phyloP scores from a whole-genome alignment of 1,140 invertebrate genomes.

The Druon quercuslanigerum region DNA sequence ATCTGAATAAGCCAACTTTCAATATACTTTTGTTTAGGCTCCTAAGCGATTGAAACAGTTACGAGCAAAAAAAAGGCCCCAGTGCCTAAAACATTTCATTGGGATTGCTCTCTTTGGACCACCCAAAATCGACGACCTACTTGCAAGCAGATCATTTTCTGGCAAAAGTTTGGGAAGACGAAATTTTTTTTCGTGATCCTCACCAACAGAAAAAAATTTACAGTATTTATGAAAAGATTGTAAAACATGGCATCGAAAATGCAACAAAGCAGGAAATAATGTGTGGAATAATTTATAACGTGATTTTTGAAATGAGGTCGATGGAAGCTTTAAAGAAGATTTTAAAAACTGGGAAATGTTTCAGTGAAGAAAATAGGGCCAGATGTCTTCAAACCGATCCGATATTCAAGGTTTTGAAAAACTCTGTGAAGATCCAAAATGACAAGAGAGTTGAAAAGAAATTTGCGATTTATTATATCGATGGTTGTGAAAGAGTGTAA shows the following conservation, averaged over 20 bases:
- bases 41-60: slow-evolving; percentile 1
- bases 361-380: background rate
- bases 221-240: slow-evolving; percentile 19
- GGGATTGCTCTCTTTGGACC: slow-evolving; percentile 6
- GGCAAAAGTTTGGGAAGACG: background rate
- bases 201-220: background rate
- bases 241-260: background rate
- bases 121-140: background rate
- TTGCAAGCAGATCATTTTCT: background rate
- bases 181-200: background rate
- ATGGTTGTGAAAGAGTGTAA: slow-evolving; percentile 4
- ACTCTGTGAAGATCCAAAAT: background rate
- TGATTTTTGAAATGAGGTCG: background rate
- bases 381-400: slow-evolving; percentile 5
- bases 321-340: background rate
- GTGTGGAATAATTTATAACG: slow-evolving; percentile 29
- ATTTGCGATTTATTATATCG: background rate
- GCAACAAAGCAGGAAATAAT: slow-evolving; percentile 5
- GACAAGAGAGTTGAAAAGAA: background rate
- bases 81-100: slow-evolving; percentile 2
- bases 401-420: slow-evolving; percentile 16
- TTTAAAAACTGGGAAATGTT: background rate
- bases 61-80: background rate
- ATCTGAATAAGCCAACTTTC: background rate
- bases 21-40: too few species aligned